Evolutionary conservation across 2,888 invertebrate species (phyloP), one percentile per base, ranked within the genome.

Genomic region (Cylindroiulus punctatus): DNA sequence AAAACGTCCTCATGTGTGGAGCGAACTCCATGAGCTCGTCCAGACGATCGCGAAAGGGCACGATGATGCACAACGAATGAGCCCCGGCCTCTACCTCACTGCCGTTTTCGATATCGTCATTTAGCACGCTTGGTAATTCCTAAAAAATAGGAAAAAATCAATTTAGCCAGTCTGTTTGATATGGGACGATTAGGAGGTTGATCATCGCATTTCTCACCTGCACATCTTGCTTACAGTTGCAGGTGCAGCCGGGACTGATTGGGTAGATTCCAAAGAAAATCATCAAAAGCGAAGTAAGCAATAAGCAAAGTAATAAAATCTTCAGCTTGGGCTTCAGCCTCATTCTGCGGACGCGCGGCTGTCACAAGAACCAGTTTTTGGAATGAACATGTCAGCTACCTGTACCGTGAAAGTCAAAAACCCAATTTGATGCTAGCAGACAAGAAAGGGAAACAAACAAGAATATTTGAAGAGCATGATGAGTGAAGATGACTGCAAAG

Each of bases 11-110:
- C 92, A 99, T 95, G 90, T 98, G 95, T 10, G 99, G 98, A 17
- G 94, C 96, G 92, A 99, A 98, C 89, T 94, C 94, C 86, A 97
- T 91, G n/a, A 99, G 92, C 91, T 99, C 99, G 89, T 98, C 97
- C 90, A 98, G 97, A 88, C 99, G 93, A 91, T 99, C 97, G 89
- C 99, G 93, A 91, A 96, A 99, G 85, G 99, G 99, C 86, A 99
- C 97, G 88, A 99, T 91, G 87, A 99, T 93, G 84, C 98, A 98
- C 89, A 99, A 92, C 89, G 92, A 93, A 90, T 95, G 94, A 40
- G 89, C 44, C 19, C 83, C 47, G 26, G 32, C 82, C n/a, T 85
- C 57, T 19, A 22, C 57, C 57, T 85, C 57, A 22, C 57, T 57
- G 0, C 85, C 57, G 14, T 10, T 30, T 26, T 40, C 36, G 32